Percentiles rank a stretch among this genome's conserved stretches.
These are phyloP conservation scores for Danaus chrysippus DNA, from an alignment of 2,888 invertebrate genomes.

Conservation along the genomic window DNA sequence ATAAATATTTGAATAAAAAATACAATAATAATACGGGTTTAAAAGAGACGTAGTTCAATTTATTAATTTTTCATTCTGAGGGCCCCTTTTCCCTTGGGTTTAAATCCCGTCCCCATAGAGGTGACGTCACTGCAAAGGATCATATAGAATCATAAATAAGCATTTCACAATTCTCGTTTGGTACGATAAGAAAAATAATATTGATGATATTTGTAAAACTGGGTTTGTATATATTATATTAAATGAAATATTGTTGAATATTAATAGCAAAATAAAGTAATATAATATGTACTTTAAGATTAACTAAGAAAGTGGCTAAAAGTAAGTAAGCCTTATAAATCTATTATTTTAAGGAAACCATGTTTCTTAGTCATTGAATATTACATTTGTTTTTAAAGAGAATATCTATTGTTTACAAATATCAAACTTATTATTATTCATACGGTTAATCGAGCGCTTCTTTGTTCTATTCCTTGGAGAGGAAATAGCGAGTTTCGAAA, in stretches of 20 bases:
- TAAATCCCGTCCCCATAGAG: slow-evolving; percentile 5
- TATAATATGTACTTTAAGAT: no score
- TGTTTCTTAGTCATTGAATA: not conserved
- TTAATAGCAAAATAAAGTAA: no score
- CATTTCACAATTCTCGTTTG: slow-evolving; percentile 1
- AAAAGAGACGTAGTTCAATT: not conserved
- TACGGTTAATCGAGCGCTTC: not conserved
- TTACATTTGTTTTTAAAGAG: not conserved
- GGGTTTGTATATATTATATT: no score
- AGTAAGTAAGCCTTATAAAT: not conserved
- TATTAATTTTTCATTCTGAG: slow-evolving; percentile 10
- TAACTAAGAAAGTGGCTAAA: no score
- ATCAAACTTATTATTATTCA: slow-evolving; percentile 4
- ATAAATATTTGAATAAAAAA: not conserved
- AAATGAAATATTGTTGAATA: no score
- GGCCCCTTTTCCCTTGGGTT: slow-evolving; percentile 5
- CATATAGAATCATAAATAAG: slow-evolving; percentile 9
- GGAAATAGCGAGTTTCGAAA: not conserved
- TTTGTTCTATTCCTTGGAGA: not conserved
- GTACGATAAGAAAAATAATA: no score
- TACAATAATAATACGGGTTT: not conserved
- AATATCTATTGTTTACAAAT: slow-evolving; percentile 2
- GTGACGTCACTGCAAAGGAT: slow-evolving; percentile 12
- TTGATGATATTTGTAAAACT: no score
- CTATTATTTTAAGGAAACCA: not conserved